Conservation (phyloP, 2,113 vertebrate species). For the Takifugu flavidus region DNA sequence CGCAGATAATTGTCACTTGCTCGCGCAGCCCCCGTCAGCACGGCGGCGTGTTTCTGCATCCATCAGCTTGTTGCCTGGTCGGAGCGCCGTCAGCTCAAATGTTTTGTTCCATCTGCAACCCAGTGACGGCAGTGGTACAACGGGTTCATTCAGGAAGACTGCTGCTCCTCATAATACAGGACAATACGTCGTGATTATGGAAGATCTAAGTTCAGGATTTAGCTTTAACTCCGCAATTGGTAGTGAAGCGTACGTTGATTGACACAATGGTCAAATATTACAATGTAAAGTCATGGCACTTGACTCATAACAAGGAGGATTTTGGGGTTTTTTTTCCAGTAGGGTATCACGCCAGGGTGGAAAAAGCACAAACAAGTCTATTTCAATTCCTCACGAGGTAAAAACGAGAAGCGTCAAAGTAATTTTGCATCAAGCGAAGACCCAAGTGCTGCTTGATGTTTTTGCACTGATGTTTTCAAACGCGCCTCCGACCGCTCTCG, state of each 20-base stretch:
- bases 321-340: too few relatives aligned
- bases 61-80: not conserved
- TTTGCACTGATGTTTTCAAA: not conserved
- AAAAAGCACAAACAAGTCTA: constrained; percentile 8
- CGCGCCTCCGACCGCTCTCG: too few relatives aligned
- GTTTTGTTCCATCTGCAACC: not conserved
- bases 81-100: not conserved
- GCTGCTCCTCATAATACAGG: not conserved
- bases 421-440: not conserved
- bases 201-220: not conserved
- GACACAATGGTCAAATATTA: too few relatives aligned
- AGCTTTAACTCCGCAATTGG: not conserved
- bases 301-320: too few relatives aligned
- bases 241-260: too few relatives aligned
- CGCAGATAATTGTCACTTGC: not conserved
- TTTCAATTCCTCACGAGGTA: not conserved
- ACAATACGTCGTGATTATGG: not conserved
- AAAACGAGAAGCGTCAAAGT: not conserved
- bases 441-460: not conserved
- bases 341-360: too few relatives aligned
- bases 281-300: too few relatives aligned
- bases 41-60: not conserved
- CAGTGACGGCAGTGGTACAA: not conserved
- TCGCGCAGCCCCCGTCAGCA: not conserved
- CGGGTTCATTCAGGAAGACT: not conserved